A percentile compares a stretch with the other conserved stretches of the same genome.
Evolutionary conservation across 2,797 vertebrate species (phyloP).

Genomic region (Takifugu ocellatus): DNA sequence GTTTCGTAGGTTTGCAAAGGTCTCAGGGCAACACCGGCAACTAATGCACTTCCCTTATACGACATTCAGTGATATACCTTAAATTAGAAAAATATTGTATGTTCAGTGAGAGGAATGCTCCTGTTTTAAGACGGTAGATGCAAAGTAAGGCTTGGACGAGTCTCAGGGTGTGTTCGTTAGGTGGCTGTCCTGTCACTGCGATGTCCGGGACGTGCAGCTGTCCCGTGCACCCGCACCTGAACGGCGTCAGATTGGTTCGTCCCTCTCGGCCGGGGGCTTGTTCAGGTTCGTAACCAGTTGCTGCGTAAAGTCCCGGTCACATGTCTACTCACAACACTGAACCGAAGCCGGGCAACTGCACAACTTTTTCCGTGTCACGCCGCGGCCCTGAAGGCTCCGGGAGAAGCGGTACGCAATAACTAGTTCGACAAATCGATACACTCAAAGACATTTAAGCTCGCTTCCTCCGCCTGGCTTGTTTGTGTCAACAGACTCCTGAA

Average conservation of each 20-base stretch:
- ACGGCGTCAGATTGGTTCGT: too few species aligned
- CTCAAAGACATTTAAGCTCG: too few species aligned
- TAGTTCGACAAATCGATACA: background rate
- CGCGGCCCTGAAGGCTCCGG: constrained; percentile 10
- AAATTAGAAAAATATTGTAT: constrained; percentile 54
- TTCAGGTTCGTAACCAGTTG: constrained; percentile 10
- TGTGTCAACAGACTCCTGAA: constrained; percentile 74
- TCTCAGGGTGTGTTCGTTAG: too few species aligned
- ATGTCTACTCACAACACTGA: constrained; percentile 42
- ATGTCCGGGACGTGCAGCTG: too few species aligned
- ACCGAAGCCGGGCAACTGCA: constrained; percentile 44
- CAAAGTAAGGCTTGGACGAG: constrained; percentile 26
- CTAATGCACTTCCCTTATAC: too few species aligned
- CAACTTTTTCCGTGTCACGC: constrained; percentile 25
- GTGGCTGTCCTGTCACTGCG: too few species aligned
- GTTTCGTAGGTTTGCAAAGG: too few species aligned
- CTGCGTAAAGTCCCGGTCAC: constrained; percentile 14
- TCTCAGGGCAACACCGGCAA: too few species aligned
- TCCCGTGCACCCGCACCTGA: too few species aligned
- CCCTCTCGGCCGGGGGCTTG: constrained; percentile 13
- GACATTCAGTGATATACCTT: constrained; percentile 16
- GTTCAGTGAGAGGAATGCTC: constrained; percentile 31
- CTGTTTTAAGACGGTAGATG: background rate
- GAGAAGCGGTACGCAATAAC: constrained; percentile 13
- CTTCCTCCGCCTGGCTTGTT: background rate